Percentiles rank a stretch among this genome's conserved stretches.
Conservation (phyloP, 2,888 invertebrate species). For the Margaritifera margaritifera region DNA sequence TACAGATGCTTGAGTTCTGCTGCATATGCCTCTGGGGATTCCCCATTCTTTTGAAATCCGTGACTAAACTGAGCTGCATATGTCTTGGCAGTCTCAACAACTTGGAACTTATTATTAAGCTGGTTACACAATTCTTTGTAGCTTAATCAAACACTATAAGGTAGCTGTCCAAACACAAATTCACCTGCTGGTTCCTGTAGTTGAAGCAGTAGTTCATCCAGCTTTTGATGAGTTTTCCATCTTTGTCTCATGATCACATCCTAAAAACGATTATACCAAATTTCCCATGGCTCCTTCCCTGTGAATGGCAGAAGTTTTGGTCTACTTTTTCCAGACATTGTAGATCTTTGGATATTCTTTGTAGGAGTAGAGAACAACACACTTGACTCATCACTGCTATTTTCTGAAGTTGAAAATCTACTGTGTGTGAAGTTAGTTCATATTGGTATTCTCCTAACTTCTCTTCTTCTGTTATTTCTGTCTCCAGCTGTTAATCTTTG, state of each 20-base stretch:
- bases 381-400: too few relatives aligned
- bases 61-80: conserved; percentile 14
- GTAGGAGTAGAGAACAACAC: too few relatives aligned
- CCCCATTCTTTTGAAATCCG: conserved; percentile 9
- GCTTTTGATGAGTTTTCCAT: conserved; percentile 10
- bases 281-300: too few relatives aligned
- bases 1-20: conserved; percentile 21
- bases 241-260: conserved; percentile 11
- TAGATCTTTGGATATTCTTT: too few relatives aligned
- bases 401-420: too few relatives aligned
- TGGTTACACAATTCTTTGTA: conserved; percentile 15
- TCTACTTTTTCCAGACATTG: too few relatives aligned
- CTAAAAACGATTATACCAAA: conserved; percentile 20
- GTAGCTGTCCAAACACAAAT: too few relatives aligned
- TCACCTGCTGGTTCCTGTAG: conserved; percentile 16
- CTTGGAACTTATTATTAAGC: conserved; percentile 10
- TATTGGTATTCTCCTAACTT: too few relatives aligned
- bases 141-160: conserved; percentile 7
- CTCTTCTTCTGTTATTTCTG: too few relatives aligned
- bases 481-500: too few relatives aligned
- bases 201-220: conserved; percentile 16
- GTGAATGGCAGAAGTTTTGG: conserved; percentile 17
- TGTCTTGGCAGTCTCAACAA: conserved; percentile 16
- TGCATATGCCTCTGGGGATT: conserved; percentile 16
- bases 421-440: too few relatives aligned